Evolutionary conservation across 2,888 invertebrate genomes (phyloP), one percentile per base, ranked within the genome.

Genomic region (Ypsolopha scabrella): DNA sequence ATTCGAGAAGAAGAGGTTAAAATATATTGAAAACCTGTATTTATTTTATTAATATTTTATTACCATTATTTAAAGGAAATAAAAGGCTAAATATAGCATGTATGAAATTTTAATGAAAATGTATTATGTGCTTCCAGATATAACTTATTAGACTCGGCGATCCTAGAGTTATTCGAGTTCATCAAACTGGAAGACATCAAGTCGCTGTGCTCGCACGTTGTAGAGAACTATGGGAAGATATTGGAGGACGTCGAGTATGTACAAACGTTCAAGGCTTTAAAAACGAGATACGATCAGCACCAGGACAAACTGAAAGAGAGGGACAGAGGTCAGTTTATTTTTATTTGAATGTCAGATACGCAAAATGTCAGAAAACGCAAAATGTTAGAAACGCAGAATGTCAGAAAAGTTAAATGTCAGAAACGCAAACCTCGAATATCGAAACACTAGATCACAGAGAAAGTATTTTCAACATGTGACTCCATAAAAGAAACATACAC

Each of bases 141-240:
- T 87, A 99, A 99, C 88, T 91, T 99, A 63, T 88, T 99, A 64
- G 99, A 99, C 85, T 99, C 99, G 35, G 99, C 99, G 59, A 96
- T 99, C 76, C 90, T 99, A 76, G 99, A 99, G 87, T 91, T 99
- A 89, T 99, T 99, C 87, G 99, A 99, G 87, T 99, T 96, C 85
- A 97, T 99, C 60, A 96, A 95, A 88, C 85, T 94, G 80, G 96
- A 96, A 87, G 96, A 96, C 75, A 94, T 96, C 55, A 96, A 95
- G 80, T 92, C 93, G 43, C 87, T 96, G 62, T 95, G 94, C 87
- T 92, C 94, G 54, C 96, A 99, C 80, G 94, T 99, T 60, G 96
- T 98, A 61, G 98, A 99, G 82, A 96, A 94, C 80, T 99, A 97
- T 80, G 95, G 96, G 64, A 96, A 96, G 83, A 93, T 94, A 65